A percentile compares a stretch with the other conserved stretches of the same genome.
These are phyloP conservation scores for Scophthalmus maximus DNA, from an alignment of 2,113 vertebrate species.

Conservation along the genomic window DNA sequence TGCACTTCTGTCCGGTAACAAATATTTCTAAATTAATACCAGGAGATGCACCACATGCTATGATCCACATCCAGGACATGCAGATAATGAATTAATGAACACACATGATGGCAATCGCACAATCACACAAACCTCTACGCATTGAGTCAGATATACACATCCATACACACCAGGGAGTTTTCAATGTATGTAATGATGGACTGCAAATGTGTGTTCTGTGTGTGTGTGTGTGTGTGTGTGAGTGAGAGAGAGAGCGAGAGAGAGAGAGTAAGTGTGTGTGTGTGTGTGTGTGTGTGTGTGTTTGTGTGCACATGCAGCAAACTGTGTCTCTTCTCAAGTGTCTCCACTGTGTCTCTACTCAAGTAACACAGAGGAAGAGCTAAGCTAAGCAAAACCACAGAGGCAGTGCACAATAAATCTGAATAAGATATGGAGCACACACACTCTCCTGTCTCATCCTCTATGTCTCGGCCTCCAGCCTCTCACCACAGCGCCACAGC, in stretches of 20 bases:
- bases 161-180: constrained; percentile 1
- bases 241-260: background rate
- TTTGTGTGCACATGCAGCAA: constrained; percentile 9
- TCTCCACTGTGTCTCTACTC: constrained; percentile 30
- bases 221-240: background rate
- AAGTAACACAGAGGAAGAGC: constrained; percentile 53
- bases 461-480: constrained; percentile 31
- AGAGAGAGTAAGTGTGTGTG: background rate
- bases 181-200: constrained; percentile 10
- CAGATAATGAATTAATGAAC: constrained; percentile 19
- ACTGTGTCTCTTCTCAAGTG: constrained; percentile 29
- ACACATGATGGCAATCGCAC: constrained; percentile 6
- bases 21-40: constrained; percentile 35
- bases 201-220: background rate
- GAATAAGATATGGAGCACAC: constrained; percentile 66
- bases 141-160: constrained; percentile 6
- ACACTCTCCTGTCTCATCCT: constrained; percentile 35
- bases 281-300: background rate
- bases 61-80: constrained; percentile 7
- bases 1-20: constrained; percentile 39
- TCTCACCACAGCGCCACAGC: no score
- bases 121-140: constrained; percentile 15
- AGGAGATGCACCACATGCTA: background rate
- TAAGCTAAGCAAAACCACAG: constrained; percentile 62
- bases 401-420: constrained; percentile 45